Base-by-base conservation (phyloP, 2,888 invertebrate species). In the Apomyelois bistriatella region DNA sequence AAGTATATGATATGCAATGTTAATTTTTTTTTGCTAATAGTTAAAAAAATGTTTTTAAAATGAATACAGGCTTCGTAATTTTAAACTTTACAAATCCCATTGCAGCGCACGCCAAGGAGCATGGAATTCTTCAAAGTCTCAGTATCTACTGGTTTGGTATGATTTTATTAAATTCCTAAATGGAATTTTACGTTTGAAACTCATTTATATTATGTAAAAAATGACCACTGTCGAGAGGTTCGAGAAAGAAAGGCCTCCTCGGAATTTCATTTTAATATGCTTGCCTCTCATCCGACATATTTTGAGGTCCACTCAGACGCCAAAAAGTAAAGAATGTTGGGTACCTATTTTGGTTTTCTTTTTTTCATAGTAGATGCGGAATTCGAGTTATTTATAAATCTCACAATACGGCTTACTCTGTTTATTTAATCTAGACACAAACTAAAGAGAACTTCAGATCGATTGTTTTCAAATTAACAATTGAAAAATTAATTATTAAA, bases 251-350 rank as follows among this genome's bases (percentile, higher is more conserved):
- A 68, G 62, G 61, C 70, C 60, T 61, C 68, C 68, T 66, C 53
- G 79, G 82, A 83, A 84, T 85, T 85, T 82, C 78, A 85, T 83
- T 79, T 82, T 58, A 58, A 59, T 55, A 56, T 48, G 52, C 59
- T 57, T 52, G 48, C 56, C 57, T 58, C 49, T 60, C 54, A 62
- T 40, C 49, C 49, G 49, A 40, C 49, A 50, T 50, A 40, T 50
- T 50, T 50, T 50, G 49, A 50, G 49, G 41, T 50, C 40, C 49
- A 13, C 17, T 12, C 37, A 49, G 48, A 50, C 40, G 15, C 30
- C 28, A 16, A 38, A 50, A 40, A 50, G 40, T 40, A n/a, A 16
- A 40, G n/a, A 32, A 38, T 48, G 38, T 50, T 50, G 40, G 40
- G 40, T 28, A 28, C n/a, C n/a, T n/a, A n/a, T n/a, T 17, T 41